phyloP scores from a whole-genome alignment of 2,888 invertebrate species.

The Pseudococcus longispinus region DNA sequence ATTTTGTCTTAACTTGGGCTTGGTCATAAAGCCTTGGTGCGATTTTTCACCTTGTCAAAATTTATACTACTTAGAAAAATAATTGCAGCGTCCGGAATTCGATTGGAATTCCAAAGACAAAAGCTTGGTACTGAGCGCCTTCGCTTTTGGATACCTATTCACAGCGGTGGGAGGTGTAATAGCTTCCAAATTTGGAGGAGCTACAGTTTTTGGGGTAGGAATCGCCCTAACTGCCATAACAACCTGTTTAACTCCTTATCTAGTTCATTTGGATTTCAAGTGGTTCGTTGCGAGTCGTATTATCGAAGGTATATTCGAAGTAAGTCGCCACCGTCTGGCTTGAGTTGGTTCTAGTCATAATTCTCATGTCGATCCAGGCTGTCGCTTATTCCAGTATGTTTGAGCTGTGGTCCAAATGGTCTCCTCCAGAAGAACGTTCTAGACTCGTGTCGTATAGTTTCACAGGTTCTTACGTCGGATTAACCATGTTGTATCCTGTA shows the following conservation, averaged over 20 bases:
- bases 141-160: conserved; percentile 12
- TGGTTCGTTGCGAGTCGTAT: background rate
- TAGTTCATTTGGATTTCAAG: background rate
- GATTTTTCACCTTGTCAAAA: background rate
- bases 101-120: conserved; percentile 18
- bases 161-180: background rate
- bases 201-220: background rate
- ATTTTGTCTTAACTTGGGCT: background rate
- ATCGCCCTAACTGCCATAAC: background rate
- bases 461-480: background rate
- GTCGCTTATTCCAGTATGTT: background rate
- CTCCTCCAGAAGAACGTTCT: conserved; percentile 21
- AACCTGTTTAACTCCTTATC: background rate
- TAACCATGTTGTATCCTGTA: background rate
- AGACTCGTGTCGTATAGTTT: background rate
- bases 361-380: background rate
- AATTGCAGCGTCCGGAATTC: background rate
- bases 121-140: background rate
- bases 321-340: background rate
- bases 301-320: conserved; percentile 30
- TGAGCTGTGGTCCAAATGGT: conserved; percentile 25
- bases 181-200: background rate
- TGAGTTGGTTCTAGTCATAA: too few species aligned
- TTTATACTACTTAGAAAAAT: background rate
- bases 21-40: too few species aligned